These are phyloP conservation scores for Poecilia latipinna DNA, from an alignment of 2,113 vertebrate species.

Conservation along the genomic window DNA sequence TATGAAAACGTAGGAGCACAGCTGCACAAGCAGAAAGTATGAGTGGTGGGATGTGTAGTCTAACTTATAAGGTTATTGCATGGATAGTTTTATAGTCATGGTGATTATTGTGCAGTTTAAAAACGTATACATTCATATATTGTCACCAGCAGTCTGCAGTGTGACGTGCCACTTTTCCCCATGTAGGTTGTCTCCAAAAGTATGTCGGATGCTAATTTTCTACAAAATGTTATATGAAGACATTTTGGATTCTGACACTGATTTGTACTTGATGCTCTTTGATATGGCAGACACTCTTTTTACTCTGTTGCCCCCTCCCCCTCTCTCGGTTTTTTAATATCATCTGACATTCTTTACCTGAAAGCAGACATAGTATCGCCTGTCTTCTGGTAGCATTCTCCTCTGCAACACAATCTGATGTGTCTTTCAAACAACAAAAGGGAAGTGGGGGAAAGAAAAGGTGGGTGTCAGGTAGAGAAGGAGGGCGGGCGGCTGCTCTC, in stretches of 20 bases:
- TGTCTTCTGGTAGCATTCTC: slow-evolving; percentile 49
- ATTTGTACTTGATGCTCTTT: slow-evolving; percentile 29
- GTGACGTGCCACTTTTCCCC: neutral
- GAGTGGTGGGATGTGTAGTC: neutral
- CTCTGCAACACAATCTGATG: slow-evolving; percentile 73
- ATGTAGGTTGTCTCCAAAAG: neutral
- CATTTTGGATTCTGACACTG: slow-evolving; percentile 15
- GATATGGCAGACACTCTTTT: slow-evolving; percentile 16
- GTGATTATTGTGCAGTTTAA: neutral
- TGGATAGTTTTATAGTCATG: neutral
- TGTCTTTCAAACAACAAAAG: slow-evolving; percentile 73
- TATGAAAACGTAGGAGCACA: neutral
- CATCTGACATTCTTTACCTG: slow-evolving; percentile 59
- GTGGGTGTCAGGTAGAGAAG: slow-evolving; percentile 3
- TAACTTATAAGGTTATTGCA: neutral
- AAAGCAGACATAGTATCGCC: slow-evolving; percentile 54
- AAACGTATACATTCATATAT: neutral
- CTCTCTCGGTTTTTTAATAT: slow-evolving; percentile 35
- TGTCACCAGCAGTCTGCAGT: neutral
- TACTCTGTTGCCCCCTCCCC: neutral
- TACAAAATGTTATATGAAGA: slow-evolving; percentile 5
- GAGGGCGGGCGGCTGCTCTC: slow-evolving; percentile 37
- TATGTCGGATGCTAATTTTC: slow-evolving; percentile 2
- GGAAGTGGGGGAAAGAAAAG: slow-evolving; percentile 32
- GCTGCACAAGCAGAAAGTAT: neutral